phyloP scores from a whole-genome alignment of 2,888 invertebrate genomes.

The Perdita meconis region DNA sequence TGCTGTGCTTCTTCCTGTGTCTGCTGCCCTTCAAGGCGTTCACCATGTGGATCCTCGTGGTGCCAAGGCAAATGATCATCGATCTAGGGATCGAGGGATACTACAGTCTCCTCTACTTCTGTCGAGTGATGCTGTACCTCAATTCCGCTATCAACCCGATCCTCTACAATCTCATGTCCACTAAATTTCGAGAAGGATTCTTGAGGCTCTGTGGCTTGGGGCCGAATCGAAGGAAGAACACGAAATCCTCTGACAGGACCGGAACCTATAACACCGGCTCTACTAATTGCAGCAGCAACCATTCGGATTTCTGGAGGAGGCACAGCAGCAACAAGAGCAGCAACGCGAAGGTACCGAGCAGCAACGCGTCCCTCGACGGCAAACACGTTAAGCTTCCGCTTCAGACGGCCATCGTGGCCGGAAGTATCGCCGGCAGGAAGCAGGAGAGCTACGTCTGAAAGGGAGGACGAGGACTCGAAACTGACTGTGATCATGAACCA shows the following conservation, averaged over 20 bases:
- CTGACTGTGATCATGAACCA: slow-evolving; percentile 54
- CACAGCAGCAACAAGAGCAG: slow-evolving; percentile 85
- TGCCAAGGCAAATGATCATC: slow-evolving; percentile 88
- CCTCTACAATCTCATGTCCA: slow-evolving; percentile 95
- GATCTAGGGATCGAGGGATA: slow-evolving; percentile 92
- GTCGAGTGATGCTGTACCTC: slow-evolving; percentile 94
- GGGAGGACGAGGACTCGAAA: slow-evolving; percentile 11
- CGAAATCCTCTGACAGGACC: slow-evolving; percentile 67
- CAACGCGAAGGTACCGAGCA: slow-evolving; percentile 72
- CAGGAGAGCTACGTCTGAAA: slow-evolving; percentile 80
- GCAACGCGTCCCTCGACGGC: slow-evolving; percentile 64
- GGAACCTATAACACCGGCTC: slow-evolving; percentile 78
- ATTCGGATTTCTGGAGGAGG: slow-evolving; percentile 86
- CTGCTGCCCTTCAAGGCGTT: slow-evolving; percentile 95
- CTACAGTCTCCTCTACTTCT: slow-evolving; percentile 93
- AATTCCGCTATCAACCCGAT: slow-evolving; percentile 97
- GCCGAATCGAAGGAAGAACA: slow-evolving; percentile 67
- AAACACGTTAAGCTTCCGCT: slow-evolving; percentile 75
- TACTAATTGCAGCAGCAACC: slow-evolving; percentile 79
- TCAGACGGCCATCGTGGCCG: slow-evolving; percentile 73
- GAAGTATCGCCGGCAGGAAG: slow-evolving; percentile 73
- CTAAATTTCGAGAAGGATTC: slow-evolving; percentile 94
- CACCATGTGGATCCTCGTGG: slow-evolving; percentile 93
- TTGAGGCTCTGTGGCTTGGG: slow-evolving; percentile 87
- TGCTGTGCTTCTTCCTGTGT: slow-evolving; percentile 95